Conservation (phyloP, 2,888 invertebrate genomes). For the Drosophila meridionalis region DNA sequence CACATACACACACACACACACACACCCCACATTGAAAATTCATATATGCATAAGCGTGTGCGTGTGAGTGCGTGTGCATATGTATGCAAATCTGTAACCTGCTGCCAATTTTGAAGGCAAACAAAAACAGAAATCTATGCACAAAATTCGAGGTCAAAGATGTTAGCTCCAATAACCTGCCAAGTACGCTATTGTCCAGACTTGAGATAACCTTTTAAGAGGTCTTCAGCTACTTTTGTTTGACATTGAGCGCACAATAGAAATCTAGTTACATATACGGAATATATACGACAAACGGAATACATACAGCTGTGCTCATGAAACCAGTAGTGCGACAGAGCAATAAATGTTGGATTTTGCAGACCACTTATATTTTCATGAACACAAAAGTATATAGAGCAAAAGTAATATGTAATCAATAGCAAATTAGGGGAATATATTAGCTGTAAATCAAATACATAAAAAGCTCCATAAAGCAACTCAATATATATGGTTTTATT, state of each 20-base stretch:
- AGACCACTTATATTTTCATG: background rate
- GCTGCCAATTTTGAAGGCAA: conserved; percentile 14
- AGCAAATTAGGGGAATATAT: background rate
- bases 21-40: background rate
- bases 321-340: background rate
- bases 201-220: conserved; percentile 2
- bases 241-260: conserved; percentile 7
- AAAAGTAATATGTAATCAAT: background rate
- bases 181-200: background rate
- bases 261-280: conserved; percentile 1
- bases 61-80: background rate
- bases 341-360: background rate
- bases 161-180: conserved; percentile 3
- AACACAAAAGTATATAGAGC: background rate
- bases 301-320: background rate
- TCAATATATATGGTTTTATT: too few relatives aligned
- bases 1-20: background rate
- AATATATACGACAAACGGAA: too few relatives aligned
- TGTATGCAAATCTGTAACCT: conserved; percentile 6
- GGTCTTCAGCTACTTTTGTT: background rate
- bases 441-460: too few relatives aligned
- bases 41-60: background rate
- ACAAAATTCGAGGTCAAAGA: conserved; percentile 6
- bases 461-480: too few relatives aligned
- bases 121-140: conserved; percentile 10